A percentile compares a stretch with the other conserved stretches of the same genome.
Evolutionary conservation across 2,888 invertebrate species (phyloP).

Genomic region (Lutraria lutraria): DNA sequence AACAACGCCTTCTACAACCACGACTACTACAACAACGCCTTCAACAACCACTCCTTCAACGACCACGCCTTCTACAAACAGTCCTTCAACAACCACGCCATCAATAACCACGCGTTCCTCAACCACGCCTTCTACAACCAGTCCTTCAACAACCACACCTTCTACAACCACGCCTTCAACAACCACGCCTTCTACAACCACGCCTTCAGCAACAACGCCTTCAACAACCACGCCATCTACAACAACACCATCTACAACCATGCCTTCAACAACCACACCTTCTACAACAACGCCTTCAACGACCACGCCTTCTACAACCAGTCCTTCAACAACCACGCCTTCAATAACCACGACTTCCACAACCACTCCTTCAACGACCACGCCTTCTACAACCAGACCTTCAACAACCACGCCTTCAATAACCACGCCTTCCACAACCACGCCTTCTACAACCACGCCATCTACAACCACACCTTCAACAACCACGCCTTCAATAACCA

Average conservation of each 20-base stretch:
- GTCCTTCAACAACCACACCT: not conserved
- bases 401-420: not conserved
- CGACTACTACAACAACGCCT: not conserved
- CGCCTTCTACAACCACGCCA: not conserved
- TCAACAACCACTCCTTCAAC: not conserved
- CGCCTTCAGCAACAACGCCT: not conserved
- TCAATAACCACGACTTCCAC: not conserved
- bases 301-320: not conserved
- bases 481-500: not conserved
- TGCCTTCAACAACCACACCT: not conserved
- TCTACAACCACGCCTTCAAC: constrained; percentile 4
- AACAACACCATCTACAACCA: not conserved
- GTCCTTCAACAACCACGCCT: not conserved
- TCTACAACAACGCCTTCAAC: not conserved
- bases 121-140: not conserved
- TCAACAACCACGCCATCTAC: not conserved
- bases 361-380: not conserved
- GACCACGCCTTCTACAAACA: not conserved
- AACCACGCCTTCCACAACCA: not conserved
- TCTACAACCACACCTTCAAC: not conserved
- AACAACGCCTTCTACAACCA: not conserved
- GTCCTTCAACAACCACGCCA: not conserved
- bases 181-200: not conserved
- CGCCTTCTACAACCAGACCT: not conserved
- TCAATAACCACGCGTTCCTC: not conserved